Percentiles rank a stretch among this genome's conserved stretches.
Conservation (phyloP, 2,113 vertebrate species). For the Centropus unirufus region DNA sequence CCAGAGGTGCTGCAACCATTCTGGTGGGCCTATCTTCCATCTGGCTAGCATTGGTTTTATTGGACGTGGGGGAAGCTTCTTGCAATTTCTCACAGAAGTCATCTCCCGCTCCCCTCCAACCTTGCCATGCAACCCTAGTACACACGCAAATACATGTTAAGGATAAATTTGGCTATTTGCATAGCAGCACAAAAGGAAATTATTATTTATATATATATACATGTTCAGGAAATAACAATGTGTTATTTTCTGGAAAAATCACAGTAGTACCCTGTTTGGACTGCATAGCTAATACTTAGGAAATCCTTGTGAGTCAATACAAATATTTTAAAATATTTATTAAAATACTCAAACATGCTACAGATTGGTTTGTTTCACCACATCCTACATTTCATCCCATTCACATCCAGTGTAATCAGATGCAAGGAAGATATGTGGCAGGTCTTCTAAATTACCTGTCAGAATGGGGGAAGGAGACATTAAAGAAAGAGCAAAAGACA, state of each 20-base stretch:
- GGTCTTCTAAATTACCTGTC: constrained; percentile 65
- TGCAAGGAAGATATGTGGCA: constrained; percentile 15
- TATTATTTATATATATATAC: neutral
- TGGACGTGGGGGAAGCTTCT: no score
- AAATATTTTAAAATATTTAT: neutral
- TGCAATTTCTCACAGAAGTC: no score
- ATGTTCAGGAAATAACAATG: neutral
- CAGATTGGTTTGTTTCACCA: constrained; percentile 13
- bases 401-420: constrained; percentile 28
- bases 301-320: neutral
- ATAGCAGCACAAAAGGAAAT: neutral
- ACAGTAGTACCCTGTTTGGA: neutral
- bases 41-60: no score
- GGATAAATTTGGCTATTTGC: neutral
- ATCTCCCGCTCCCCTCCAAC: no score
- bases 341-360: neutral
- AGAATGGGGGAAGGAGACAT: constrained; percentile 30
- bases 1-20: no score
- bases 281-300: neutral
- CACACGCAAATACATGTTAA: neutral
- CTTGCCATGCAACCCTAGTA: no score
- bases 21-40: no score
- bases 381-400: neutral
- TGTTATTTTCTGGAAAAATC: neutral
- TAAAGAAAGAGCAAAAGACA: constrained; percentile 13